phyloP scores from a whole-genome alignment of 1,140 invertebrate genomes.

The Panonychus citri region DNA sequence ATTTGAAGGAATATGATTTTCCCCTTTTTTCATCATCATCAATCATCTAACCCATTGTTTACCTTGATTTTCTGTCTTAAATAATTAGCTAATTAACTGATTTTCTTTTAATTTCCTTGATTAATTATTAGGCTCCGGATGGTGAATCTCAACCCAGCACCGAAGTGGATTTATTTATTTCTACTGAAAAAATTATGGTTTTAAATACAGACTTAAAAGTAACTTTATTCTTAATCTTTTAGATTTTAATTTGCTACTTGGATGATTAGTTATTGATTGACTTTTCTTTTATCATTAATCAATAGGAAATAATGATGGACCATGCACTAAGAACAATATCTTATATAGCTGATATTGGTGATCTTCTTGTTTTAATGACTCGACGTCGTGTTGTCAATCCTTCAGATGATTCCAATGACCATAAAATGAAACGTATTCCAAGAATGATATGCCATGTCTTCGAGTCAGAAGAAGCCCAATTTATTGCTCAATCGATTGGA shows the following conservation, averaged over 20 bases:
- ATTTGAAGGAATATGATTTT: no score
- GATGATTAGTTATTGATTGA: not conserved
- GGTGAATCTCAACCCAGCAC: conserved; percentile 96
- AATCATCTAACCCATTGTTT: no score
- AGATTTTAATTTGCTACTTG: not conserved
- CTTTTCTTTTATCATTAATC: conserved; percentile 8
- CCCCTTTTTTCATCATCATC: no score
- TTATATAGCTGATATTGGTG: conserved; percentile 98
- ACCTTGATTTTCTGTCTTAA: no score
- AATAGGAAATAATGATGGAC: conserved; percentile 98
- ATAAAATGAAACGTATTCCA: conserved; percentile 71
- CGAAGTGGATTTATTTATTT: conserved; percentile 97
- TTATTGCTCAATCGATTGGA: conserved; percentile 97
- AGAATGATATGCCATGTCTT: conserved; percentile 99
- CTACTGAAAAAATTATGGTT: conserved; percentile 99
- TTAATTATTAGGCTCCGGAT: conserved; percentile 59
- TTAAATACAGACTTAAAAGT: conserved; percentile 92
- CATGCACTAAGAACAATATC: conserved; percentile 92
- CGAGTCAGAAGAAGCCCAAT: conserved; percentile 96
- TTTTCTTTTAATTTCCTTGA: no score
- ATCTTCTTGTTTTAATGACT: conserved; percentile 94
- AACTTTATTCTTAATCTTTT: conserved; percentile 12
- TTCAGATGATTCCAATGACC: conserved; percentile 13
- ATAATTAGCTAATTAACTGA: no score
- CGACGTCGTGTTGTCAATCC: conserved; percentile 34